phyloP scores from a whole-genome alignment of 1,140 invertebrate genomes.

The Trichoplusia ni region DNA sequence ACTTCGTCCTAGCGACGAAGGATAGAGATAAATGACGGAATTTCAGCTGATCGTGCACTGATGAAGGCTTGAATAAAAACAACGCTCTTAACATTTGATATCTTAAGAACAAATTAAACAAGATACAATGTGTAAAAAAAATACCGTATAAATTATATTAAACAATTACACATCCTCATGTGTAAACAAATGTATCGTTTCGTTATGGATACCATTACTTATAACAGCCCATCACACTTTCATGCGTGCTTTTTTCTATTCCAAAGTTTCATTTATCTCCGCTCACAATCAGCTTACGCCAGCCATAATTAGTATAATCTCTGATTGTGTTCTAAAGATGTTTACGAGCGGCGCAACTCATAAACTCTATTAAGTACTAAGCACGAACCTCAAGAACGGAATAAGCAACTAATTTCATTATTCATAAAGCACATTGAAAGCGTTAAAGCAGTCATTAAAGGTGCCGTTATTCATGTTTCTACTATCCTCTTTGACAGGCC shows the following conservation, averaged over 20 bases:
- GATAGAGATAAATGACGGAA: not conserved
- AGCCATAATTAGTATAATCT: conserved; percentile 47
- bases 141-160: too few relatives aligned
- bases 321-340: conserved; percentile 58
- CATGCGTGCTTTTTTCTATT: not conserved
- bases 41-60: too few relatives aligned
- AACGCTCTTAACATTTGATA: too few relatives aligned
- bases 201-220: too few relatives aligned
- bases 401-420: conserved; percentile 81
- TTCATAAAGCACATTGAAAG: conserved; percentile 81
- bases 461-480: conserved; percentile 71
- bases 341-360: conserved; percentile 70
- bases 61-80: too few relatives aligned
- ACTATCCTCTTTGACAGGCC: conserved; percentile 72
- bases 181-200: too few relatives aligned
- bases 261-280: conserved; percentile 5
- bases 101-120: too few relatives aligned
- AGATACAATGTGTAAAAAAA: too few relatives aligned
- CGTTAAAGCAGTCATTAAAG: conserved; percentile 79
- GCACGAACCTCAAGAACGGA: conserved; percentile 76
- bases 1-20: not conserved
- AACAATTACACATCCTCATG: too few relatives aligned
- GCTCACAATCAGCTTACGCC: conserved; percentile 20
- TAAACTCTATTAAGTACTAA: conserved; percentile 74
- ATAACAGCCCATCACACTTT: not conserved